phyloP scores from a whole-genome alignment of 2,888 invertebrate species.

The Phanerotoma sp. region DNA sequence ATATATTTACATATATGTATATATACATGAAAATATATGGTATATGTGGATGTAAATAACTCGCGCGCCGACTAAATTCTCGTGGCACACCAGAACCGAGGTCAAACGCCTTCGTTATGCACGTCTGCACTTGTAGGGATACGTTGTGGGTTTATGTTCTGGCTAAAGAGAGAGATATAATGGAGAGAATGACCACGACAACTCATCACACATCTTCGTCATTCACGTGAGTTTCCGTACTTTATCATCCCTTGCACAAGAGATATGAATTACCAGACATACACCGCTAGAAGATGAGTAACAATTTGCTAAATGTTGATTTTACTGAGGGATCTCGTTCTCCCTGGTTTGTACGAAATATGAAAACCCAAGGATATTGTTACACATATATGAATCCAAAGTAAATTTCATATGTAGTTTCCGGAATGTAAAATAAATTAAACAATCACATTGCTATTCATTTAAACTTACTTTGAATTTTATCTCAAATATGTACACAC shows the following conservation, averaged over 20 bases:
- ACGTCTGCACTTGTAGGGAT: conserved; percentile 23
- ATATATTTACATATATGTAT: background rate
- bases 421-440: background rate
- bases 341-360: background rate
- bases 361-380: conserved; percentile 1
- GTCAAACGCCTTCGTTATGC: conserved; percentile 26
- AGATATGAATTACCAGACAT: background rate
- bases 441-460: conserved; percentile 4
- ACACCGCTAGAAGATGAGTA: too few relatives aligned
- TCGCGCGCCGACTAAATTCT: conserved; percentile 15
- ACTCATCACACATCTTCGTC: conserved; percentile 1
- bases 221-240: background rate
- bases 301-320: conserved; percentile 7
- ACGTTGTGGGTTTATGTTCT: conserved; percentile 15
- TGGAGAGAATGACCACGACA: conserved; percentile 12
- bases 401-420: conserved; percentile 2
- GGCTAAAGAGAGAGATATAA: background rate
- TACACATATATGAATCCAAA: background rate
- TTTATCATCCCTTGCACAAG: conserved; percentile 2
- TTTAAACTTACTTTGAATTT: conserved; percentile 8
- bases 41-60: conserved; percentile 16
- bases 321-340: conserved; percentile 2
- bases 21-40: background rate
- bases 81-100: conserved; percentile 21
- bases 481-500: background rate